These are phyloP conservation scores for Drosophila yooni DNA, from an alignment of 2,888 invertebrate species.

Conservation along the genomic window DNA sequence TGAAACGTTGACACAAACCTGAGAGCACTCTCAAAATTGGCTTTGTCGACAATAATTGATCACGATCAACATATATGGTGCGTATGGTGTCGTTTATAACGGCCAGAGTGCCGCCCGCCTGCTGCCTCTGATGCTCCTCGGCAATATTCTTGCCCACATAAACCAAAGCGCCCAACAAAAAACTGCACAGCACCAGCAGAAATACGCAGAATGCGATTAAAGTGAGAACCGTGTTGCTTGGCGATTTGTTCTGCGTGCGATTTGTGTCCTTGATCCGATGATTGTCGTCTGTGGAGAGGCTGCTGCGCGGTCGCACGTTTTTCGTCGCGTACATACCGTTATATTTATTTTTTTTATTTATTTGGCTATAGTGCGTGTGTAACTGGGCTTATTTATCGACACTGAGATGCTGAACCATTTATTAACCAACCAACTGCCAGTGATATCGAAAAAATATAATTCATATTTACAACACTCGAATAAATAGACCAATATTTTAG, in stretches of 20 bases:
- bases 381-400: conserved; percentile 28
- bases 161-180: conserved; percentile 83
- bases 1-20: conserved; percentile 54
- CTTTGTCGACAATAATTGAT: conserved; percentile 74
- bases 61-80: conserved; percentile 67
- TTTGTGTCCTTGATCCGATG: conserved; percentile 80
- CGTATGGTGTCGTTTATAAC: conserved; percentile 52
- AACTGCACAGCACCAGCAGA: conserved; percentile 82
- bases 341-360: conserved; percentile 14
- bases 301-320: conserved; percentile 84
- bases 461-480: neutral
- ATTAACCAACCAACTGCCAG: conserved; percentile 18
- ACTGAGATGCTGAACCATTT: conserved; percentile 30
- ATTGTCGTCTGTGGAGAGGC: conserved; percentile 84
- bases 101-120: conserved; percentile 35
- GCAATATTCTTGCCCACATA: conserved; percentile 83
- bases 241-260: conserved; percentile 57
- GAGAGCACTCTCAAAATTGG: conserved; percentile 66
- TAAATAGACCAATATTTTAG: neutral
- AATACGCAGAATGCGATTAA: conserved; percentile 84
- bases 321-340: conserved; percentile 82
- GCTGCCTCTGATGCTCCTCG: conserved; percentile 68
- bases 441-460: conserved; percentile 4
- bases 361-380: conserved; percentile 20
- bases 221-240: conserved; percentile 81